A percentile compares a stretch with the other conserved stretches of the same genome.
phyloP scores from a whole-genome alignment of 2,888 invertebrate genomes.

The Dasysyrphus tricinctus region DNA sequence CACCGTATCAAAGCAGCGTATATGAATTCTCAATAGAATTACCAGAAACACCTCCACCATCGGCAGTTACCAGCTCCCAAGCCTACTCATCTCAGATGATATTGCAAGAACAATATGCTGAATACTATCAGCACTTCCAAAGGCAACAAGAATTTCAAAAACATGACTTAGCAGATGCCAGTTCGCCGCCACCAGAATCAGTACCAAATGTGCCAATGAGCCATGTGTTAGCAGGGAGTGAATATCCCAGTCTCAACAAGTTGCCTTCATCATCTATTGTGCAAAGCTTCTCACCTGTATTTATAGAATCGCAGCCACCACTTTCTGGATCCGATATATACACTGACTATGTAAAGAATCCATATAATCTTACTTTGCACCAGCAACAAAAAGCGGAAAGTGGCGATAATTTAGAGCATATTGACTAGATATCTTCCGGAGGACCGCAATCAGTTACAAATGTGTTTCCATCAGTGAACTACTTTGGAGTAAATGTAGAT shows the following conservation, averaged over 20 bases:
- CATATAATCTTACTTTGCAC: slow-evolving; percentile 83
- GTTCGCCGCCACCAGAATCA: slow-evolving; percentile 27
- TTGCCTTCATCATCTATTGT: slow-evolving; percentile 81
- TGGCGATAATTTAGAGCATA: not conserved
- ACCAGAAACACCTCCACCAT: slow-evolving; percentile 78
- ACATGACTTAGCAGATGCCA: slow-evolving; percentile 49
- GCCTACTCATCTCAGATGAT: slow-evolving; percentile 69
- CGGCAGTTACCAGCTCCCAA: slow-evolving; percentile 38
- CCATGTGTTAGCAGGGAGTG: slow-evolving; percentile 80
- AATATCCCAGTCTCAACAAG: slow-evolving; percentile 81
- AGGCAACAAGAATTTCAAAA: slow-evolving; percentile 43
- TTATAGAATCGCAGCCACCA: slow-evolving; percentile 75
- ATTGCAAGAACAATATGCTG: slow-evolving; percentile 63
- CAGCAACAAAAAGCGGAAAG: slow-evolving; percentile 78
- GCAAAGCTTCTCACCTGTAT: slow-evolving; percentile 82
- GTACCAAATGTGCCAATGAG: slow-evolving; percentile 80
- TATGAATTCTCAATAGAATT: slow-evolving; percentile 81
- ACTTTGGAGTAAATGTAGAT: slow-evolving; percentile 86
- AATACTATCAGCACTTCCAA: slow-evolving; percentile 67
- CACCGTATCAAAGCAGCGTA: slow-evolving; percentile 58
- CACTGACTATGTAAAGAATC: slow-evolving; percentile 82
- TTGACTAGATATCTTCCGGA: slow-evolving; percentile 33
- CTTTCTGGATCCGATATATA: slow-evolving; percentile 80
- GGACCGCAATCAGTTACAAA: slow-evolving; percentile 59
- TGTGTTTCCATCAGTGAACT: slow-evolving; percentile 85